Conservation (phyloP, 2,888 invertebrate species). For the Platycheirus rosarum region DNA sequence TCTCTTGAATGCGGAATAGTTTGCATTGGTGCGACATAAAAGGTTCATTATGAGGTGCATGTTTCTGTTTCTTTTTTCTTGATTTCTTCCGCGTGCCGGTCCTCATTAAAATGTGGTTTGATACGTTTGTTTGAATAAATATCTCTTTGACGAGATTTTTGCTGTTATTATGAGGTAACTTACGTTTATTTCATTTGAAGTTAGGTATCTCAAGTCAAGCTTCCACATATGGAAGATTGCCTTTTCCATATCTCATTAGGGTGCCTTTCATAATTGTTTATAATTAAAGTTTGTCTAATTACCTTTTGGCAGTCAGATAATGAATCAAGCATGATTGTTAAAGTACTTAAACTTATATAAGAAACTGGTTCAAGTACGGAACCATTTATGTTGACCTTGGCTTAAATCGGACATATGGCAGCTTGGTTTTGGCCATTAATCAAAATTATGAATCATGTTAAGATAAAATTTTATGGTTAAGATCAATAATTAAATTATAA, state of each 20-base stretch:
- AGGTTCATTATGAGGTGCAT: conserved; percentile 4
- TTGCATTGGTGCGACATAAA: conserved; percentile 42
- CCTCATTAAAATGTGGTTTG: neutral
- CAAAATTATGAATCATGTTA: no score
- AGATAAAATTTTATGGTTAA: no score
- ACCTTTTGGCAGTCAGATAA: conserved; percentile 14
- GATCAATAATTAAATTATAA: no score
- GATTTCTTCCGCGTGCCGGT: conserved; percentile 10
- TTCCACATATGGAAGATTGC: neutral
- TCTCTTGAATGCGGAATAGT: conserved; percentile 63
- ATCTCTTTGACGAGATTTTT: neutral
- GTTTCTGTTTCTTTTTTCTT: conserved; percentile 3
- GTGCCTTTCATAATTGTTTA: neutral
- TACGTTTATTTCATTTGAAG: neutral
- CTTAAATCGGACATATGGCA: no score
- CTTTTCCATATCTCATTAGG: neutral
- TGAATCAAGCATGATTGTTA: neutral
- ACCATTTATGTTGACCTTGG: conserved; percentile 9
- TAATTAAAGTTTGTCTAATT: neutral
- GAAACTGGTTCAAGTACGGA: conserved; percentile 28
- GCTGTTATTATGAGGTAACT: neutral
- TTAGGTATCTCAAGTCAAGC: neutral
- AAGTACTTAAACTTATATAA: conserved; percentile 5
- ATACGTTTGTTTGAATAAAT: neutral
- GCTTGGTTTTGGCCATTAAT: no score